Conservation (phyloP, 1,140 invertebrate species). For the Chironomus tepperi region DNA sequence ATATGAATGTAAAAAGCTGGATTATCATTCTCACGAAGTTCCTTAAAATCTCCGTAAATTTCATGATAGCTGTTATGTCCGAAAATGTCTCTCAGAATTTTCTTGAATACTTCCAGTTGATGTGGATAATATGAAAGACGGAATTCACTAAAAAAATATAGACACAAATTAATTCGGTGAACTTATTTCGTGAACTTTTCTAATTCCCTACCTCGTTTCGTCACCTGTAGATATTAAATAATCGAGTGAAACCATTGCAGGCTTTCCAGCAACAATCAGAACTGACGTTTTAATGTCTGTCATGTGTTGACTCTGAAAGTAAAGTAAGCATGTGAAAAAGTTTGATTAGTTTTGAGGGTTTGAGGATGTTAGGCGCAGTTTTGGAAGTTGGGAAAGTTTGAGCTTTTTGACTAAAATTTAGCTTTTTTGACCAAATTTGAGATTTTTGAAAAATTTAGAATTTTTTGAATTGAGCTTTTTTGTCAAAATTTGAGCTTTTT, state of each 20-base stretch:
- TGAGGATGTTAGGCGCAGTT: not conserved
- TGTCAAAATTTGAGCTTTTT: too few species aligned
- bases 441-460: too few species aligned
- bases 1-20: conserved; percentile 81
- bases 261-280: conserved; percentile 60
- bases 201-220: conserved; percentile 31
- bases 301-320: conserved; percentile 62
- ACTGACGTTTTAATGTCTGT: conserved; percentile 76
- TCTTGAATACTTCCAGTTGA: conserved; percentile 56
- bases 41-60: conserved; percentile 74
- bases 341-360: not conserved
- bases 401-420: too few species aligned
- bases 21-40: conserved; percentile 47
- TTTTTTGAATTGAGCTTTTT: too few species aligned
- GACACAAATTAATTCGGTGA: conserved; percentile 24
- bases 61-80: conserved; percentile 52
- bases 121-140: conserved; percentile 81
- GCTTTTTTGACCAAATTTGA: too few species aligned
- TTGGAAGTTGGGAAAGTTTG: too few species aligned
- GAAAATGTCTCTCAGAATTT: conserved; percentile 63
- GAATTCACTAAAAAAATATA: conserved; percentile 56
- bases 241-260: conserved; percentile 67
- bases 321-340: conserved; percentile 23
- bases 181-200: conserved; percentile 28
- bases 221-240: conserved; percentile 57